Conservation (phyloP, 2,888 invertebrate genomes). For the Patella depressa region DNA sequence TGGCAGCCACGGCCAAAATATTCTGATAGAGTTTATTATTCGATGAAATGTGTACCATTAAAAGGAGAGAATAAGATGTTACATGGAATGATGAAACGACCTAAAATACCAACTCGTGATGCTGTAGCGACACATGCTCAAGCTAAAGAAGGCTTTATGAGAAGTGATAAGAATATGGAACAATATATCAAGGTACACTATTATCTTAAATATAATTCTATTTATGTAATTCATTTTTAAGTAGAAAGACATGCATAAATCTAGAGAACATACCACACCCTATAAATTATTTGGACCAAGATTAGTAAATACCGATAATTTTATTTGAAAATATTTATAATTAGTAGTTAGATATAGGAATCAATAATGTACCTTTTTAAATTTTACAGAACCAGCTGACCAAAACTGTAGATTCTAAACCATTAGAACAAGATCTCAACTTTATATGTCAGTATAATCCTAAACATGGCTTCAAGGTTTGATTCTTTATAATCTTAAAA, state of each 20-base stretch:
- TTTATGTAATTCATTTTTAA: too few species aligned
- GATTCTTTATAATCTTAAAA: not conserved
- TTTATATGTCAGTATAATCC: constrained; percentile 64
- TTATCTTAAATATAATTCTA: not conserved
- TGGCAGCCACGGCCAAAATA: constrained; percentile 64
- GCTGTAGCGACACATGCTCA: constrained; percentile 56
- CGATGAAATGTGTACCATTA: constrained; percentile 61
- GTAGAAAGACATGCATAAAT: too few species aligned
- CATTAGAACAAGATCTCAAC: constrained; percentile 63
- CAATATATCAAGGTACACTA: constrained; percentile 61
- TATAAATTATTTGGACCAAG: too few species aligned
- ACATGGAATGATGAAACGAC: constrained; percentile 58
- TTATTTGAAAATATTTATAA: too few species aligned
- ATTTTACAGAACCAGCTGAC: constrained; percentile 62
- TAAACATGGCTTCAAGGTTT: constrained; percentile 63
- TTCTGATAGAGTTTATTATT: constrained; percentile 63
- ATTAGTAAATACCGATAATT: too few species aligned
- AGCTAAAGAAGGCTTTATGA: constrained; percentile 58
- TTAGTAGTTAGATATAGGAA: too few species aligned
- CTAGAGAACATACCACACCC: too few species aligned
- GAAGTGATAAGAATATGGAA: constrained; percentile 62
- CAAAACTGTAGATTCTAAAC: constrained; percentile 56
- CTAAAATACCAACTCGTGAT: constrained; percentile 53
- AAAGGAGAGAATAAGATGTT: constrained; percentile 61
- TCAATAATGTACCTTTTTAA: not conserved